Base-by-base conservation (phyloP, 35 echinoderm and acorn worm genomes). In the Diadema setosum region DNA sequence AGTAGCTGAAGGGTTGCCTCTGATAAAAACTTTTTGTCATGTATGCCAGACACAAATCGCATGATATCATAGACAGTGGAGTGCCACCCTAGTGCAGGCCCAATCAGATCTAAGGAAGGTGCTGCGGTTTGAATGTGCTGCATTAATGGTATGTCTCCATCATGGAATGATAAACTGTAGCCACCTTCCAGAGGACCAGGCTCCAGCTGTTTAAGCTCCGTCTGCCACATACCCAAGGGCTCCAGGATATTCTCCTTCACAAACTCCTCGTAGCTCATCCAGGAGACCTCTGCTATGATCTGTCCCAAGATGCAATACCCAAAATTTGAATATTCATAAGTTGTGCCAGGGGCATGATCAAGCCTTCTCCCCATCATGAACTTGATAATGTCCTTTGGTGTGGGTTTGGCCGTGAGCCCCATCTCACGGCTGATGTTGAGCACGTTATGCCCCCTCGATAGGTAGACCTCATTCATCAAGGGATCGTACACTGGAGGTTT, bases 171-270 rank as follows among this genome's bases (percentile, higher is more conserved):
- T 4, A 87, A 29, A 14, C 20, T 48, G 61, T 31, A 39, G 41
- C 76, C 45, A 59, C 70, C 44, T 41, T 81, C 43, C 29, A 42
- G 27, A 15, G 26, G 16, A 20, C 46, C 27, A 37, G 17, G 29
- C 57, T 64, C 33, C 30, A 87, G 45, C 12, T 89, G 86, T 15
- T 59, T 44, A 2, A 95, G 12, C 17, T 56, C 49, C 41, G 96
- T 99, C 21, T 90, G 83, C 89, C 93, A 95, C 96, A 99, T 99
- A 16, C 96, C 96, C 35, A 95, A 85, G 17, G 96, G 96, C 70
- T 76, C 85, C 1, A 99, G 75, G 58, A 99, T 81, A 20, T 92
- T 42, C 11, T 92, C 73, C 16, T 31, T 65, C 6, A 99, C 80
- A 82, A 89, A 99, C 23, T 89, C 55, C 20, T 42, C 80, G 75